These are phyloP conservation scores for Chloromyia formosa DNA, from an alignment of 2,888 invertebrate species.

Conservation along the genomic window DNA sequence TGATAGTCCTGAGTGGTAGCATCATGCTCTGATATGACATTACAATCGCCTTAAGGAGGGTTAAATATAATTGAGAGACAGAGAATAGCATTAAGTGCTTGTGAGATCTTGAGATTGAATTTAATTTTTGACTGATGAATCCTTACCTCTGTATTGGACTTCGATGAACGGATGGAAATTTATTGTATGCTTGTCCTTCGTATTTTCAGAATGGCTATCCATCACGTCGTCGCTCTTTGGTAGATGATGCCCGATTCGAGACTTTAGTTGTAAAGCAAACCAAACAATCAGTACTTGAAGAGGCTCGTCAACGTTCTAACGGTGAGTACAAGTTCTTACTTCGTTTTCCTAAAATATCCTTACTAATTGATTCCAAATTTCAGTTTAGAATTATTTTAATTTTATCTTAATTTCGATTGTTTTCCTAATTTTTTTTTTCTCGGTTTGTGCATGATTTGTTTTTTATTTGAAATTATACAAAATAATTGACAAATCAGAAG, in stretches of 20 bases:
- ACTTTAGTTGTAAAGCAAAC: slow-evolving; percentile 94
- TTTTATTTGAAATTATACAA: slow-evolving; percentile 49
- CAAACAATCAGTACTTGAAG: slow-evolving; percentile 90
- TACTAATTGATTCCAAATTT: background rate
- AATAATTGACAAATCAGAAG: no score
- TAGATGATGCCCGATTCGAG: slow-evolving; percentile 98
- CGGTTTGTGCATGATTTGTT: slow-evolving; percentile 50
- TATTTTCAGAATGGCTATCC: slow-evolving; percentile 93
- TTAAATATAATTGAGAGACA: background rate
- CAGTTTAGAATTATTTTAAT: background rate
- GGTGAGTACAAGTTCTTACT: slow-evolving; percentile 68
- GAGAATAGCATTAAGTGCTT: background rate
- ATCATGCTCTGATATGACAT: background rate
- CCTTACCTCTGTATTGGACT: background rate
- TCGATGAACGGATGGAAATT: no score
- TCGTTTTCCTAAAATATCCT: background rate
- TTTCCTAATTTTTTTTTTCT: slow-evolving; percentile 50
- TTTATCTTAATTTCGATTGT: slow-evolving; percentile 30
- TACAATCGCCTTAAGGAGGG: slow-evolving; percentile 30
- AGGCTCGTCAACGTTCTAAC: slow-evolving; percentile 87
- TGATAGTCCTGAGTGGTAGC: background rate
- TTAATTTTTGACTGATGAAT: background rate
- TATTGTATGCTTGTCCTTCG: slow-evolving; percentile 43
- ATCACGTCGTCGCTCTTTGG: slow-evolving; percentile 92
- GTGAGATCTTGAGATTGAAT: background rate